Evolutionary conservation across 2,888 invertebrate species (phyloP).

Genomic region (Pilophorus perplexus): DNA sequence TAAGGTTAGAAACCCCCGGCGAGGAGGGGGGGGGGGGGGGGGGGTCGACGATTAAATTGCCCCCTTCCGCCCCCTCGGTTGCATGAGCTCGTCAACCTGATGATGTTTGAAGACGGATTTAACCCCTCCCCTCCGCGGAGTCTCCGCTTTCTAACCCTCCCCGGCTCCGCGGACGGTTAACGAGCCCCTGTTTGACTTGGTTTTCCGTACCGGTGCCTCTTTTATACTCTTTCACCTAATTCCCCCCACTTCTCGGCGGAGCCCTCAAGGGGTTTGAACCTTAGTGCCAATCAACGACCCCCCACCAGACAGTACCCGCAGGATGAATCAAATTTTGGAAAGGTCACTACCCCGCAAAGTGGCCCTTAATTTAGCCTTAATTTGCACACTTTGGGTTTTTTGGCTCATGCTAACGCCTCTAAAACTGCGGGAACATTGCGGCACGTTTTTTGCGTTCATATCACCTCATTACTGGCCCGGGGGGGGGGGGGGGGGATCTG

Average conservation of each 20-base stretch:
- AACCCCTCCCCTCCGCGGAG: slow-evolving; percentile 24
- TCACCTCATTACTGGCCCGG: no score
- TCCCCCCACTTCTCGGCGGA: slow-evolving; percentile 43
- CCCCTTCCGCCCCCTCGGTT: slow-evolving; percentile 28
- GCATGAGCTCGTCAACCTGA: slow-evolving; percentile 45
- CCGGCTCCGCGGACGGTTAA: slow-evolving; percentile 25
- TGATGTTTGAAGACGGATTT: slow-evolving; percentile 47
- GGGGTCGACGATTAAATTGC: slow-evolving; percentile 41
- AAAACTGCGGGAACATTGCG: no score
- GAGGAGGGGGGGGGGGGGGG: background rate
- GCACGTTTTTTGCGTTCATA: no score
- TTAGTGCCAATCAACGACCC: slow-evolving; percentile 51
- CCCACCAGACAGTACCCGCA: slow-evolving; percentile 8
- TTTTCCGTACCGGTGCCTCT: slow-evolving; percentile 43
- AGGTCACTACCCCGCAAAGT: slow-evolving; percentile 35
- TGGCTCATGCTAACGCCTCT: no score
- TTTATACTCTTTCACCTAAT: slow-evolving; percentile 35
- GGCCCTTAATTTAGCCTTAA: slow-evolving; percentile 32
- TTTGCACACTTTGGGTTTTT: no score
- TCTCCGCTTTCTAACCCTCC: slow-evolving; percentile 19
- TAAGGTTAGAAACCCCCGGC: background rate
- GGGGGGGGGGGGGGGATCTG: background rate
- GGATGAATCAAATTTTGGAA: slow-evolving; percentile 36
- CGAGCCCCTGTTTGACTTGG: slow-evolving; percentile 44
- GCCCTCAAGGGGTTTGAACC: slow-evolving; percentile 42